Evolutionary conservation across 2,113 vertebrate species (phyloP), one percentile per base, ranked within the genome.

Genomic region (Oxyruncus cristatus): DNA sequence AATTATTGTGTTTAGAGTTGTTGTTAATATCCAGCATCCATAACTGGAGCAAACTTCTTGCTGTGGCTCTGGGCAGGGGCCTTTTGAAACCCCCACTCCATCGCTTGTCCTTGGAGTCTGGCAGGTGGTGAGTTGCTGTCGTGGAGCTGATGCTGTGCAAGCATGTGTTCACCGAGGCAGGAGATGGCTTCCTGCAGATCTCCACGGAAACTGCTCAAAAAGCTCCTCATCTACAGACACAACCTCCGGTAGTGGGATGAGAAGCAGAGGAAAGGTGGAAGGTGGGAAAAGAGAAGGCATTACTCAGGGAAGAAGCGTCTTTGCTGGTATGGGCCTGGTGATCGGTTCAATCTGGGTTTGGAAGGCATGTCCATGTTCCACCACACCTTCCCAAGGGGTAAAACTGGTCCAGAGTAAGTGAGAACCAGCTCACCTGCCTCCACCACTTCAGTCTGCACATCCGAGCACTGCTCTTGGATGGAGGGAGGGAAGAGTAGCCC

Each of bases 1-100:
- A 84, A 91, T 94, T 86, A 70, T 16, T 44, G 30, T 66, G 70
- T 88, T 93, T 86, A 35, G 88, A 88, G 53, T 65, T 89, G 89
- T 42, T 59, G 70, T 77, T 86, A 88, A 71, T 53, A 91, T 21
- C 72, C 79, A 75, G 47, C 88, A 89, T 84, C 65, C 58, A 17
- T 65, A 87, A 91, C 44, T n/a, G 85, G 47, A 77, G 90, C 30
- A 23, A 52, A 6, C 9, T 39, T 46, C n/a, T 67, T 3, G 47
- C 9, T 21, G 2, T 27, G 58, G 88, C 75, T 42, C 58, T 1
- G 7, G 7, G 61, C 28, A 3, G 46, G 18, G 28, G 1, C 7
- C 9, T 49, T 71, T 23, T 7, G 62, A n/a, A 33, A 76, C 9
- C 15, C 19, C 47, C 22, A 3, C 27, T 5, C 44, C 15, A 0